phyloP scores from a whole-genome alignment of 2,797 vertebrate species.

The Philypnodon macrostomus region DNA sequence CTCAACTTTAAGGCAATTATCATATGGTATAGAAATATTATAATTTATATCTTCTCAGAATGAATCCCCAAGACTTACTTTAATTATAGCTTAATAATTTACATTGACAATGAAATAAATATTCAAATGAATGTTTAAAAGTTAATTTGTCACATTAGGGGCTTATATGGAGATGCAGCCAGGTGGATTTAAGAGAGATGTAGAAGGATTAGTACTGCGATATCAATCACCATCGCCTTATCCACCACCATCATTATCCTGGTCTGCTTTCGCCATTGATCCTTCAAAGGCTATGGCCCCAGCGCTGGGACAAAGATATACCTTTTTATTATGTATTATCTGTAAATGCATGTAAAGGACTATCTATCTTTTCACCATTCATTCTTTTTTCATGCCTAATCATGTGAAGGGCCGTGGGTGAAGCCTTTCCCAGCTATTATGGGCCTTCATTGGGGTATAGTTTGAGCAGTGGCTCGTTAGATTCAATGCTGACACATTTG shows the following conservation, averaged over 20 bases:
- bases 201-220: constrained; percentile 71
- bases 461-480: too few species aligned
- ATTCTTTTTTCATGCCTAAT: too few species aligned
- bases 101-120: constrained; percentile 32
- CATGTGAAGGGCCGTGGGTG: too few species aligned
- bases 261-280: constrained; percentile 62
- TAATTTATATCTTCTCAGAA: too few species aligned
- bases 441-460: too few species aligned
- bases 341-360: too few species aligned
- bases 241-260: constrained; percentile 64
- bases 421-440: too few species aligned
- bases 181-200: constrained; percentile 73
- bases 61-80: too few species aligned
- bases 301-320: constrained; percentile 16
- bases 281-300: constrained; percentile 32
- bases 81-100: constrained; percentile 3
- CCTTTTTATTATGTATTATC: too few species aligned
- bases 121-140: constrained; percentile 61
- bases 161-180: constrained; percentile 56
- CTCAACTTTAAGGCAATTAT: too few species aligned
- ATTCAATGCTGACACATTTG: too few species aligned
- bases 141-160: constrained; percentile 56
- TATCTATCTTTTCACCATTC: not conserved
- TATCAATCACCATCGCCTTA: constrained; percentile 72
- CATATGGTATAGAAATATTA: too few species aligned